Percentiles rank a stretch among this genome's conserved stretches.
phyloP scores from a whole-genome alignment of 2,888 invertebrate genomes.

The Ochropacha duplaris region DNA sequence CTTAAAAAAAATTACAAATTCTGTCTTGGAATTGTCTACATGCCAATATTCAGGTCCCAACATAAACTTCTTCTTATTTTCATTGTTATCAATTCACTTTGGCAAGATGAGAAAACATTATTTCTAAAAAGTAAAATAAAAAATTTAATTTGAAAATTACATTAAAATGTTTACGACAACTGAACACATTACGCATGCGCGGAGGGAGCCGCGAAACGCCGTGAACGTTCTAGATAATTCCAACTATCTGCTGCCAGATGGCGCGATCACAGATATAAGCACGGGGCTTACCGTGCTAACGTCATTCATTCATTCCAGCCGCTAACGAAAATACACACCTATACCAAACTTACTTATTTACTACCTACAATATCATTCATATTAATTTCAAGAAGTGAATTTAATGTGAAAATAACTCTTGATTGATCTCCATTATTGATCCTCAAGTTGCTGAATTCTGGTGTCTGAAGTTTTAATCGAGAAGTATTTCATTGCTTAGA shows the following conservation, averaged over 20 bases:
- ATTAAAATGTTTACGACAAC: conserved; percentile 29
- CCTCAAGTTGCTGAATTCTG: neutral
- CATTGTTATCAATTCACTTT: too few relatives aligned
- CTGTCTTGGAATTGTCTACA: too few relatives aligned
- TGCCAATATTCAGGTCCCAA: too few relatives aligned
- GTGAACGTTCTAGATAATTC: conserved; percentile 36
- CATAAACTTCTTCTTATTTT: too few relatives aligned
- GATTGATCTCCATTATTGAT: too few relatives aligned
- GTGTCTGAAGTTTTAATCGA: neutral
- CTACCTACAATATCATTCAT: neutral
- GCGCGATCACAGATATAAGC: conserved; percentile 44
- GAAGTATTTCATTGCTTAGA: neutral
- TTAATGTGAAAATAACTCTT: too few relatives aligned
- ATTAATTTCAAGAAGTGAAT: neutral
- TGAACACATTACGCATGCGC: conserved; percentile 16
- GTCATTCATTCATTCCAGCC: conserved; percentile 26
- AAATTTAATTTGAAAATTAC: conserved; percentile 4
- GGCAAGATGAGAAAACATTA: too few relatives aligned
- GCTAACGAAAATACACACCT: neutral
- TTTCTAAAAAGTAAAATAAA: neutral
- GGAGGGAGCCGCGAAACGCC: too few relatives aligned
- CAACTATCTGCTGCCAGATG: conserved; percentile 41
- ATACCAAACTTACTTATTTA: neutral
- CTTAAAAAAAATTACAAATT: too few relatives aligned
- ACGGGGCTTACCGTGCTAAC: conserved; percentile 9